Conservation (phyloP, 2,113 vertebrate species). For the Prunella himalayana region DNA sequence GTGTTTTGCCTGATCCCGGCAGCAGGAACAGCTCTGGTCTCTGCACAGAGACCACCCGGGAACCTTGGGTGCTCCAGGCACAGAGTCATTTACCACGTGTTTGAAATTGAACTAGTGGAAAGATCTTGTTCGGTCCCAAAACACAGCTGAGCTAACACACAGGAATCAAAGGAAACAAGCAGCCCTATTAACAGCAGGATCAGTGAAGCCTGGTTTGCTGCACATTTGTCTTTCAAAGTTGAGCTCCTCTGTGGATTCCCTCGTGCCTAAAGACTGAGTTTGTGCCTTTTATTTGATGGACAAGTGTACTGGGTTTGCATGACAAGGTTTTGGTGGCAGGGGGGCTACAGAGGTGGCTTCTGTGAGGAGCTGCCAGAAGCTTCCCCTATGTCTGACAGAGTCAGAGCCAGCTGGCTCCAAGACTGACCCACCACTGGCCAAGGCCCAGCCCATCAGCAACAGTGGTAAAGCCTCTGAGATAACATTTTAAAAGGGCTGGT, state of each 20-base stretch:
- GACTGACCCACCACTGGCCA: rapidly evolving
- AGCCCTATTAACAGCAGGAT: conserved; percentile 33
- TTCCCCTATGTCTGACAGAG: rapidly evolving
- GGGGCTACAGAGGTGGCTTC: neutral
- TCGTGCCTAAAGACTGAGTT: neutral
- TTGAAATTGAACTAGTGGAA: conserved; percentile 54
- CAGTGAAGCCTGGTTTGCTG: conserved; percentile 28
- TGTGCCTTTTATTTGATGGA: neutral
- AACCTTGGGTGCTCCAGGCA: conserved; percentile 41
- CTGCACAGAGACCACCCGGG: conserved; percentile 32
- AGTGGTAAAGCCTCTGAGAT: neutral
- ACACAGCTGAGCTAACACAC: conserved; percentile 57
- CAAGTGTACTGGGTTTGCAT: neutral
- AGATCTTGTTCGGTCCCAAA: conserved; percentile 59
- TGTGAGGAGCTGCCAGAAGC: neutral
- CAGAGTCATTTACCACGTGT: conserved; percentile 43
- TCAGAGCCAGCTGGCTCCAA: neutral
- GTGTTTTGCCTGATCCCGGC: neutral
- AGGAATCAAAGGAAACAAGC: conserved; percentile 63
- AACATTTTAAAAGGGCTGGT: neutral
- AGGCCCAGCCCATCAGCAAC: neutral
- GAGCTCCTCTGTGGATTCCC: conserved; percentile 17
- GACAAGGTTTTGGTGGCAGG: neutral
- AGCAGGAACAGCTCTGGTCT: neutral
- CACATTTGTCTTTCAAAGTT: conserved; percentile 14